Evolutionary conservation across 2,113 vertebrate genomes (phyloP).

Genomic region (Mustelus asterias): DNA sequence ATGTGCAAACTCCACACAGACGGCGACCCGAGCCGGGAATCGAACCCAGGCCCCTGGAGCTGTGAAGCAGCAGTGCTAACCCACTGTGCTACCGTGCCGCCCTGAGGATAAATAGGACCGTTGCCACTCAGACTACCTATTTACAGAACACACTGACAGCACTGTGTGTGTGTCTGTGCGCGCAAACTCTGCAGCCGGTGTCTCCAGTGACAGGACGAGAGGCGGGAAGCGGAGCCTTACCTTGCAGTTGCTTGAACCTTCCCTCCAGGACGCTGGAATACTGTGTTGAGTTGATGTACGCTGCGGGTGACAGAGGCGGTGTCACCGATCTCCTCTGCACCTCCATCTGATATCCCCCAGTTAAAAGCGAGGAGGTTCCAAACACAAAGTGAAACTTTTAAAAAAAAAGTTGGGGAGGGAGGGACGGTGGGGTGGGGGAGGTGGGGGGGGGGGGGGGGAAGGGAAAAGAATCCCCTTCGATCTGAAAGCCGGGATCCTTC

Average conservation of each 20-base stretch:
- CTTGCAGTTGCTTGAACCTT: constrained; percentile 88
- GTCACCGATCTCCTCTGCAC: constrained; percentile 53
- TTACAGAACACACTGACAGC: constrained; percentile 6
- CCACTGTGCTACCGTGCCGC: too few relatives aligned
- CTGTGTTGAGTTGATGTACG: constrained; percentile 79
- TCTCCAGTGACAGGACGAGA: background rate
- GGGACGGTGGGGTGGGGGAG: too few relatives aligned
- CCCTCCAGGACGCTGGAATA: constrained; percentile 83
- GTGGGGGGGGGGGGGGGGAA: too few relatives aligned
- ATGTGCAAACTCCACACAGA: too few relatives aligned
- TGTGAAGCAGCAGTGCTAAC: too few relatives aligned
- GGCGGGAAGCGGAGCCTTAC: constrained; percentile 55
- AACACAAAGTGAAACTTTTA: background rate
- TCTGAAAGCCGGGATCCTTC: background rate
- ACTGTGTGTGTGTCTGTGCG: background rate
- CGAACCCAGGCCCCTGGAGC: too few relatives aligned
- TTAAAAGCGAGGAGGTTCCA: background rate
- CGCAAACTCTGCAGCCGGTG: background rate
- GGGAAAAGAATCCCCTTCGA: background rate
- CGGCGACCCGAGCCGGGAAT: too few relatives aligned
- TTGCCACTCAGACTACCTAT: background rate
- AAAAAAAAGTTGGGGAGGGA: background rate
- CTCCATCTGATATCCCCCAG: constrained; percentile 48
- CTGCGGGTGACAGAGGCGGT: constrained; percentile 71
- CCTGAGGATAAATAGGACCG: too few relatives aligned